Evolutionary conservation across 2,113 vertebrate genomes (phyloP), one percentile per base, ranked within the genome.

Genomic region (Zapus hudsonius): DNA sequence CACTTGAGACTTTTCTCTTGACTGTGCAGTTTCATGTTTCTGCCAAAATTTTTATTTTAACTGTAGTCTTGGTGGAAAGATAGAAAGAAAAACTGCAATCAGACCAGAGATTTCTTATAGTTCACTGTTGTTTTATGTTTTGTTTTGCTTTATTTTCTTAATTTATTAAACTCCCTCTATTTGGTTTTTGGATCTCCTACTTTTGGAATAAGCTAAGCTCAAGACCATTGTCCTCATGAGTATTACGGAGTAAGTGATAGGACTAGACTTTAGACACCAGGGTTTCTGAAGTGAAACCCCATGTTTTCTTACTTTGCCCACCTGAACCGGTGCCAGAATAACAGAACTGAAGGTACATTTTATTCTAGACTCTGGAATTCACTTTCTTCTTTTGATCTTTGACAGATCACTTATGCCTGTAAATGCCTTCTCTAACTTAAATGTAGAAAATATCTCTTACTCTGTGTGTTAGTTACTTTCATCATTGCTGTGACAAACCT

Each of bases 1-100:
- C 57, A 40, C 44, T 80, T 76, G 15, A 66, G 29, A 19, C 25
- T 84, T 84, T 94, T 31, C 15, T 66, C 20, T 69, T 83, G 63
- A 38, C 66, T 69, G 23, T 90, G 15, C n/a, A 57, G 25, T 89
- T 89, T 66, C n/a, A 70, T 78, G 22, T 81, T 23, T 17, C 7
- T 76, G 12, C 42, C 57, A 85, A 85, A 12, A 8, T 7, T 82
- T 87, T 87, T 79, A 63, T 87, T 90, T 85, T 69, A 89, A 76
- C 17, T 75, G 9, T 1, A 72, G 2, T 9, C 17, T 13, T 12
- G 5, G 6, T 84, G 12, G 13, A 61, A 79, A 84, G 19, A 7
- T 38, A 10, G 8, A 36, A 61, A 85, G 19, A 80, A 15, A 87
- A 11, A 84, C 82, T 74, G 70, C 2, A 87, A 66, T 52, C 13